Base-by-base conservation (phyloP, 2,888 invertebrate genomes). In the Drosophila diplacantha region DNA sequence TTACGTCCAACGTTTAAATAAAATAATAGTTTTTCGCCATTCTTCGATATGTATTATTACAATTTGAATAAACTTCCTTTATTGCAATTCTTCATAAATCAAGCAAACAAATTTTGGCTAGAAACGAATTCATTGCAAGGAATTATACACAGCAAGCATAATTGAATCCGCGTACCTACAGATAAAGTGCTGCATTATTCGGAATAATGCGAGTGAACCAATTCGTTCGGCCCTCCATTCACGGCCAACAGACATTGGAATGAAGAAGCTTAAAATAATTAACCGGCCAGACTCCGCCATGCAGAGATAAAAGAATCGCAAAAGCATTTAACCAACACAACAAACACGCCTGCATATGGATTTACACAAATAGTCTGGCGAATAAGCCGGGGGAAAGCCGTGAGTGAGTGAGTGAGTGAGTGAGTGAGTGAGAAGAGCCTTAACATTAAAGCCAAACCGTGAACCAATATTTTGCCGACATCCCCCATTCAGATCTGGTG, bases 401-500 rank as follows among this genome's bases (percentile, higher is more conserved):
- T 9, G n/a, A 24, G 47, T 16, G 22, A 46, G 16, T 16, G 57
- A 35, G 9, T 8, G 11, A 14, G 11, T 9, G n/a, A 24, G 47
- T 16, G 22, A 46, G 16, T 16, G 57, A 35, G 9, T 8, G 11
- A 14, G 11, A n/a, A 5, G 6, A 22, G 57, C 44, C 24, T 62
- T 31, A 35, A 35, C 68, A 43, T 66, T 67, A 67, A 67, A 67
- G 63, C 52, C 68, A 47, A 38, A 43, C 20, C 58, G 51, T 71
- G 62, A 65, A 74, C 70, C 80, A 70, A 73, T 69, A 82, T 75
- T 69, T 75, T 71, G 58, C 69, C 56, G 61, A 65, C 67, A 62
- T 79, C 8, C 8, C n/a, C 22, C 39, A 41, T 78, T 79, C 68
- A 74, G 74, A 77, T 80, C 74, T 76, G 68, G 60, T 69, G 72